Evolutionary conservation across 2,113 vertebrate species (phyloP), one percentile per base, ranked within the genome.

Genomic region (Hydrochoerus hydrochaeris): DNA sequence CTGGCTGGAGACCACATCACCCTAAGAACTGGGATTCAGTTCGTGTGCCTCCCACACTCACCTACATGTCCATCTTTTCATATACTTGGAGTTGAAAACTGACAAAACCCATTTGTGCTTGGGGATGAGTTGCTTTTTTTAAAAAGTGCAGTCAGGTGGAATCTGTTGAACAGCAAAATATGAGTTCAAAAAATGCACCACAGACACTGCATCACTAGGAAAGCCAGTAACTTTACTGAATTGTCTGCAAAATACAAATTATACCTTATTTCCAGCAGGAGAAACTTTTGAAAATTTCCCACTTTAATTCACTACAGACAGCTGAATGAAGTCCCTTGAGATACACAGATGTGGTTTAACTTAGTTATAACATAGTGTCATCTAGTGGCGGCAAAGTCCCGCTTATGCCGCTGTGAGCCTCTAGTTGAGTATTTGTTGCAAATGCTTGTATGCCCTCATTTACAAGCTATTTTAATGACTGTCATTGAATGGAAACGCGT

Each of bases 171-270:
- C 38, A 97, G 96, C 0, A 69, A 95, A 98, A 96, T 85, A 95
- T 46, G 87, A 92, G 32, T 97, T 98, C 98, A 99, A 99, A 98
- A 99, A 99, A 99, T 95, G 99, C 99, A 99, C 99, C 98, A 98
- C 97, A 98, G 98, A 99, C 99, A 99, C 98, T 98, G 93, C 98
- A 98, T 99, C 99, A 99, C 99, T 99, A 99, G 99, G 99, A 99
- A 99, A 99, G 99, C 99, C 99, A 99, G 99, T 99, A 99, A 99
- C 99, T 99, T 99, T 99, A 99, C 99, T 99, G 99, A 99, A 99
- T 99, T 99, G 99, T 99, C 99, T 99, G 99, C 99, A 99, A 99
- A 99, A 99, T 99, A 99, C 99, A 99, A 99, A 99, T 99, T 99
- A 99, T 99, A 99, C 99, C 99, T 99, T 99, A 99, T 99, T 99